Evolutionary conservation across 64 coral and sea anemone species (phyloP), one percentile per base, ranked within the genome.

Genomic region (Porites australiensis): DNA sequence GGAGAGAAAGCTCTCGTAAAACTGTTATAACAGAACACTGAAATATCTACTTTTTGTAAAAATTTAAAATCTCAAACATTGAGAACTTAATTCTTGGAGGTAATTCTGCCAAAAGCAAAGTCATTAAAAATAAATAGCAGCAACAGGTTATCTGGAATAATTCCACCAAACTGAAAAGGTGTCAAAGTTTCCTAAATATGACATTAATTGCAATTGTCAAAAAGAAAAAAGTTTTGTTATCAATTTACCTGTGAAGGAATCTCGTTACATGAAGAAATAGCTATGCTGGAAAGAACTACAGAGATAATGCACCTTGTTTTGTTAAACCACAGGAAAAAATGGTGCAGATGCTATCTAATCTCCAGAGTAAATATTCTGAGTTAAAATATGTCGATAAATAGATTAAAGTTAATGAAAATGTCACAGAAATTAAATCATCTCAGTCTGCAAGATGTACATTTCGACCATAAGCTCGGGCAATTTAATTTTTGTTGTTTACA

Each of bases 101-200:
- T 4, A 48, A 49, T 47, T 7, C 45, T 52, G 73, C 77, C 53
- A 80, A 80, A 80, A 80, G 19, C 15, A 60, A 44, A 44, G 57
- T 22, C 8, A 80, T 80, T 80, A 80, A 80, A 59, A 62, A 80
- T 80, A 43, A 22, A 80, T 82, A 48, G 46, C 44, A 64, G 44
- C 60, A 82, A 82, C 58, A 82, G 59, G 58, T 49, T 62, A 73
- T 10, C 14, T 65, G 58, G 23, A 46, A 47, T 37, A 15, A 65
- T 48, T 82, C 59, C 13, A 64, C 58, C 6, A 57, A 7, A 57
- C 7, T 57, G 54, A 57, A 7, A 57, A 57, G 54, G 5, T 12
- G 7, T 37, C 27, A 37, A 37, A 37, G 27, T 37, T 37, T 37
- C 27, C 27, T 37, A 37, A 37, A 37, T 37, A 37, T 37, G 27